phyloP scores from a whole-genome alignment of 2,888 invertebrate genomes.

The Cheilosia vernalis region DNA sequence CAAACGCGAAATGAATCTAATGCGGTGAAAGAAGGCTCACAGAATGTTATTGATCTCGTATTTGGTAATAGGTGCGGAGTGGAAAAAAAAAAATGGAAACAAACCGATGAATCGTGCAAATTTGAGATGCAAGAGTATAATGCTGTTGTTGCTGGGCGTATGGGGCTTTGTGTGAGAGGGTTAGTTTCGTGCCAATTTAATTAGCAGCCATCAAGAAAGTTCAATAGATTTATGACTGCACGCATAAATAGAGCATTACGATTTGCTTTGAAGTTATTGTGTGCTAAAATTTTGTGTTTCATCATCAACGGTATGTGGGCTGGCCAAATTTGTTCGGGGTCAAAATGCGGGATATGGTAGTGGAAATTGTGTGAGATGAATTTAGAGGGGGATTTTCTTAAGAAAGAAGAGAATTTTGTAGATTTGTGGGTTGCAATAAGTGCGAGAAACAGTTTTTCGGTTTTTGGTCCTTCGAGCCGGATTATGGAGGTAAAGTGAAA shows the following conservation, averaged over 20 bases:
- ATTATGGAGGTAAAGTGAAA: no score
- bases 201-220: slow-evolving; percentile 56
- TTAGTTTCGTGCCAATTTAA: slow-evolving; percentile 62
- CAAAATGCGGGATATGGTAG: not conserved
- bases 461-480: no score
- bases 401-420: no score
- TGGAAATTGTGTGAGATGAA: no score
- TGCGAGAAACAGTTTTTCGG: no score
- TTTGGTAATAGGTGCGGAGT: slow-evolving; percentile 66
- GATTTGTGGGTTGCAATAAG: no score
- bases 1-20: slow-evolving; percentile 51
- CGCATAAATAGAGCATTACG: slow-evolving; percentile 64
- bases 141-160: slow-evolving; percentile 9
- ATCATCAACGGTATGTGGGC: not conserved
- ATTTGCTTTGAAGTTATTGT: slow-evolving; percentile 33
- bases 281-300: no score
- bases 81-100: slow-evolving; percentile 10
- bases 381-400: no score
- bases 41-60: slow-evolving; percentile 73
- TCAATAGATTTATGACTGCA: slow-evolving; percentile 54
- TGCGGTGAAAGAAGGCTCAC: slow-evolving; percentile 36
- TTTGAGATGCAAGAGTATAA: slow-evolving; percentile 44
- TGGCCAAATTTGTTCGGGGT: not conserved
- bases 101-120: slow-evolving; percentile 63
- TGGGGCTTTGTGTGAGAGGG: slow-evolving; percentile 32